These are phyloP conservation scores for Ceratothoa steindachneri DNA, from an alignment of 2,888 invertebrate genomes.

Conservation along the genomic window DNA sequence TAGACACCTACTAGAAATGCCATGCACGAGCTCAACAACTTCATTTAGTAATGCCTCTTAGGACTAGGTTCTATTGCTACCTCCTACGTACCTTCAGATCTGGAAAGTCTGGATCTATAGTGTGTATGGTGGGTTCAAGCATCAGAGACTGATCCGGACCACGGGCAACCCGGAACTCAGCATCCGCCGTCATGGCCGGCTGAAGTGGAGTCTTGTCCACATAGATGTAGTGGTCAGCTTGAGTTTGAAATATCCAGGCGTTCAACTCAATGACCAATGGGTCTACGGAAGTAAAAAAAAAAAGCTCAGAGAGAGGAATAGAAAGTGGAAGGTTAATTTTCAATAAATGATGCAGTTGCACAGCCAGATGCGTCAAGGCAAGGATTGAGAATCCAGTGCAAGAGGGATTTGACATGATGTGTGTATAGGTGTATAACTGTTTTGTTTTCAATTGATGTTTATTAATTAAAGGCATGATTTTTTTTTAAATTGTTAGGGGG, in stretches of 20 bases:
- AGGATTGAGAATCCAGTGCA: neutral
- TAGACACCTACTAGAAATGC: no score
- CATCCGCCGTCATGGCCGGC: constrained; percentile 35
- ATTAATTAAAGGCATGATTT: no score
- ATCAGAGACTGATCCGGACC: constrained; percentile 39
- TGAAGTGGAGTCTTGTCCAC: constrained; percentile 41
- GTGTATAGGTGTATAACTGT: no score
- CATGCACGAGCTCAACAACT: no score
- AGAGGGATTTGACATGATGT: no score
- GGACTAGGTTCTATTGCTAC: no score
- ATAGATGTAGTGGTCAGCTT: constrained; percentile 33
- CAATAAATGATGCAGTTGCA: neutral
- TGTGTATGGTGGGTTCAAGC: constrained; percentile 35
- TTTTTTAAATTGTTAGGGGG: no score
- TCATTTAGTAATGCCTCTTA: no score
- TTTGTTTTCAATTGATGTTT: no score
- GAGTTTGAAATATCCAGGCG: constrained; percentile 22
- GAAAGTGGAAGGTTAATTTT: neutral
- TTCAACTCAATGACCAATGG: constrained; percentile 21
- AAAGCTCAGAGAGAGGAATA: neutral
- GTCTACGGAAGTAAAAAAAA: constrained; percentile 17
- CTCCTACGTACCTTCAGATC: constrained; percentile 28
- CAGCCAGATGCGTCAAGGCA: neutral
- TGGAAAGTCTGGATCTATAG: constrained; percentile 47
- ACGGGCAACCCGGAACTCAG: constrained; percentile 38